A percentile compares a stretch with the other conserved stretches of the same genome.
Conservation (phyloP, 2,888 invertebrate species). For the Actias luna region DNA sequence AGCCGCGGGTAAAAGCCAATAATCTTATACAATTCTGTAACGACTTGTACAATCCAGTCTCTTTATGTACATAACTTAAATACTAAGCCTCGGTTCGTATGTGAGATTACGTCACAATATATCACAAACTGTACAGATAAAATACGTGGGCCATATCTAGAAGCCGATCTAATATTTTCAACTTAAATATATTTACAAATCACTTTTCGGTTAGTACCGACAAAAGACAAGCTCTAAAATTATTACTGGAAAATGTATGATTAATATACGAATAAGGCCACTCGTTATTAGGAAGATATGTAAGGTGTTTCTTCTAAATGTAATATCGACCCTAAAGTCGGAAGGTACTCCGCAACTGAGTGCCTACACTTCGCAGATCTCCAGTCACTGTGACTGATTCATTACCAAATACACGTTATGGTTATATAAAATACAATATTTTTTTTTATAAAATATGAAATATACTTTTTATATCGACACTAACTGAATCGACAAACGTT, state of each 20-base stretch:
- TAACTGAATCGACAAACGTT: no score
- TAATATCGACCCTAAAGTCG: neutral
- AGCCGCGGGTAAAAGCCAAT: no score
- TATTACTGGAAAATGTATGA: neutral
- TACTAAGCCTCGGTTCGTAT: slow-evolving; percentile 14
- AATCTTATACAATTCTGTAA: slow-evolving; percentile 21
- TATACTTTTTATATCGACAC: no score
- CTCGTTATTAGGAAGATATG: neutral
- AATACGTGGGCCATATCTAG: neutral
- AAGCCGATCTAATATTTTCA: no score
- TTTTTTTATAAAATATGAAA: no score
- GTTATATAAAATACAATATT: no score
- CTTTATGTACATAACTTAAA: slow-evolving; percentile 22
- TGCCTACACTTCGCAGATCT: neutral
- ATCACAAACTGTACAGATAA: neutral
- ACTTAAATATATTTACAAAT: no score
- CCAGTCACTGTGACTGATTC: neutral
- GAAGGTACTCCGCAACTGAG: neutral
- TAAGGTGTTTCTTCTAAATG: neutral
- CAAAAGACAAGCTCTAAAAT: neutral
- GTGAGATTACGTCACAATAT: slow-evolving; percentile 15
- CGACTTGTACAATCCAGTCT: slow-evolving; percentile 20
- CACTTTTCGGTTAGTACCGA: neutral
- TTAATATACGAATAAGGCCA: neutral
- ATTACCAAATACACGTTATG: neutral